phyloP scores from a whole-genome alignment of 2,888 invertebrate genomes.

The Chouioia cunea region DNA sequence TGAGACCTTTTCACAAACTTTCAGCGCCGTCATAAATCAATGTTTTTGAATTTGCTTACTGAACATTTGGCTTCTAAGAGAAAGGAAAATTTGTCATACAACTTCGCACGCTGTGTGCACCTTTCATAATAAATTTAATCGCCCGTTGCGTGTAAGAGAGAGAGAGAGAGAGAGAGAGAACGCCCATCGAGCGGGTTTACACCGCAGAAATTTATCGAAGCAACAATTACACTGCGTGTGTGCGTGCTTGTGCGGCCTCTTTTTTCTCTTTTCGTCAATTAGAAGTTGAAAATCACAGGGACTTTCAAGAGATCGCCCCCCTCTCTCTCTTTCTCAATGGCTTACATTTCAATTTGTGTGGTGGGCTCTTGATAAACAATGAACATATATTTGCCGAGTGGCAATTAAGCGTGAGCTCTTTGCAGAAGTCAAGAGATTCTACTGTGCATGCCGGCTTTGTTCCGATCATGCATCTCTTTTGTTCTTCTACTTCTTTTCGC shows the following conservation, averaged over 20 bases:
- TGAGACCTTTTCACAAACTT: no score
- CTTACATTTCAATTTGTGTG: no score
- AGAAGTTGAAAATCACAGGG: no score
- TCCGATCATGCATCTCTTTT: constrained; percentile 11
- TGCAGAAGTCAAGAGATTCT: neutral
- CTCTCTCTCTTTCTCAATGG: neutral
- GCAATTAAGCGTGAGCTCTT: constrained; percentile 28
- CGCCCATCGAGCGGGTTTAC: constrained; percentile 32
- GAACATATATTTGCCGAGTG: constrained; percentile 32
- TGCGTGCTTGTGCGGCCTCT: constrained; percentile 1
- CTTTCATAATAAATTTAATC: no score
- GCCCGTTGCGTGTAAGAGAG: neutral
- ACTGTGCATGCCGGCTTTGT: constrained; percentile 1
- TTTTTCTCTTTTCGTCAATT: neutral
- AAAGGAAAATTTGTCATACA: no score
- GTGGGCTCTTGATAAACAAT: constrained; percentile 21
- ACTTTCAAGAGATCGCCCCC: neutral
- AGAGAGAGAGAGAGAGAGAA: constrained; percentile 24
- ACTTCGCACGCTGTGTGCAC: no score
- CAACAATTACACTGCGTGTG: constrained; percentile 14
- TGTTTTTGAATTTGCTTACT: no score
- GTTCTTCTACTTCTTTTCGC: no score
- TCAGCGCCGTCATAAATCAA: no score
- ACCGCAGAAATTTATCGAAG: constrained; percentile 21
- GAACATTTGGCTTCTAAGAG: no score